Base-by-base conservation (phyloP, 2,113 vertebrate species). In the Benitochromis conjunctus region DNA sequence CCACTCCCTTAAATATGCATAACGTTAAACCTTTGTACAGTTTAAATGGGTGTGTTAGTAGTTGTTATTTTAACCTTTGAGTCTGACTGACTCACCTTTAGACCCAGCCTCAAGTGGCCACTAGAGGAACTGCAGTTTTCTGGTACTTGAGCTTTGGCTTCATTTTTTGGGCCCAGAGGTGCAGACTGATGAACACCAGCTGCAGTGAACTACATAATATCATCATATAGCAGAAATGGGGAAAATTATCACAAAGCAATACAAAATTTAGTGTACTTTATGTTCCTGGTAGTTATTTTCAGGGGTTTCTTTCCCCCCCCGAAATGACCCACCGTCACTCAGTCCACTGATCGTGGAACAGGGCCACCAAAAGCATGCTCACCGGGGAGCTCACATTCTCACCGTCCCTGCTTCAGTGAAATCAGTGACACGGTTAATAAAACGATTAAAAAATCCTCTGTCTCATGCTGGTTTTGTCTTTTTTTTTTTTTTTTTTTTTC, bases 401-500 rank as follows among this genome's bases (percentile, higher is more conserved):
- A 14, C 56, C 21, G 7, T 26, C 2, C 11, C 38, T 56, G 3
- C 9, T 66, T 29, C 14, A 48, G 38, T 11, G 9, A 62, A 62
- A 62, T 62, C 18, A 19, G 9, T 74, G 66, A 48, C 24, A 26
- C 1, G 3, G 24, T 71, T 46, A 71, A 71, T 48, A 74, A 71
- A 48, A 29, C 2, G 14, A 26, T 48, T 6, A 18, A 46, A 48
- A 7, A 5, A 29, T 48, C 38, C 76, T 36, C 48, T 53, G 51
- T 77, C 57, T 64, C 1, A 74, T 16, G 16, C 14, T 41, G 19
- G 81, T 41, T 66, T 66, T 66, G 10, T 58, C n/a, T 87, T 66
- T 21, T 79, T 62, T 88, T n/a, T n/a, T n/a, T n/a, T n/a, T n/a
- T n/a, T 1, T 93, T 54, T 89, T 84, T n/a, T 82, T 55, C 87